Evolutionary conservation across 2,797 vertebrate species (phyloP).

Genomic region (Erethizon dorsatum): DNA sequence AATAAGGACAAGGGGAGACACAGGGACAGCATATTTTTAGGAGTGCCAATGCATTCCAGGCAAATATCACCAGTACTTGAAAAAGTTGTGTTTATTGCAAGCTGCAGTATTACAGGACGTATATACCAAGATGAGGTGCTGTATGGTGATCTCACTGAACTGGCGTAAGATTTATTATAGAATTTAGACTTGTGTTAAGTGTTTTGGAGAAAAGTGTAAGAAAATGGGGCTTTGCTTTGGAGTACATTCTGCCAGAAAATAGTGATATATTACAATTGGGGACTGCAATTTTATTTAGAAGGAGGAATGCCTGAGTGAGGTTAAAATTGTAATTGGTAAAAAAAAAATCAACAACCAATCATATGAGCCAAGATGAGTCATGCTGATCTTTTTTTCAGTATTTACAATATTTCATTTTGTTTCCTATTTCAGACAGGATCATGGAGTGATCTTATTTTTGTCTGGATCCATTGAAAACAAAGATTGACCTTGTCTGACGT

Average conservation of each 20-base stretch:
- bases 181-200: background rate
- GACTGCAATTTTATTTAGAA: background rate
- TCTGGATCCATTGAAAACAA: background rate
- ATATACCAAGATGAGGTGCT: background rate
- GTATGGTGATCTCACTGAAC: background rate
- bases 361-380: background rate
- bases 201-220: background rate
- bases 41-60: background rate
- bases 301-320: background rate
- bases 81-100: background rate
- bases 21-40: too few species aligned
- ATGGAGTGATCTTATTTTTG: conserved; percentile 1
- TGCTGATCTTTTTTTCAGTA: background rate
- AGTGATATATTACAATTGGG: background rate
- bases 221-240: background rate
- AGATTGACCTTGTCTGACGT: background rate
- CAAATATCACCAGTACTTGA: too few species aligned
- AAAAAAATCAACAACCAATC: background rate
- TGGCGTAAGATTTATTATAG: background rate
- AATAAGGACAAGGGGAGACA: background rate
- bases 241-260: background rate
- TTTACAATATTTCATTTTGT: background rate
- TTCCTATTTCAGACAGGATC: background rate
- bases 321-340: background rate
- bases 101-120: background rate